Conservation (phyloP, 2,888 invertebrate species). For the Drosophila emarginata region DNA sequence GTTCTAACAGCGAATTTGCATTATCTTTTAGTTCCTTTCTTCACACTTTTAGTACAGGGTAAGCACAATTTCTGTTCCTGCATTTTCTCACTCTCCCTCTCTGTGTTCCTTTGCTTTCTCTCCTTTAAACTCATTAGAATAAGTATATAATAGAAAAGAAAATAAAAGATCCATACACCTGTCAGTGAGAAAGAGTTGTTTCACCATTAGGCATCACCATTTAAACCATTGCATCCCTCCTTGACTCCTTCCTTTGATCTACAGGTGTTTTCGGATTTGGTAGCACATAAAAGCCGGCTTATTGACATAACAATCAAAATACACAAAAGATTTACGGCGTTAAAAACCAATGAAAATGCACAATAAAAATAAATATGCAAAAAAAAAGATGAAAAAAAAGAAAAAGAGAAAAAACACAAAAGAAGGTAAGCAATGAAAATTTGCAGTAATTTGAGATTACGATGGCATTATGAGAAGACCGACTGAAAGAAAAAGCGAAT, state of each 20-base stretch:
- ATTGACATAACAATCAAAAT: constrained; percentile 67
- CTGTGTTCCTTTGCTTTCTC: not conserved
- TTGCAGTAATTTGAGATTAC: constrained; percentile 74
- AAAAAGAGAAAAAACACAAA: constrained; percentile 49
- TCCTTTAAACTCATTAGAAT: not conserved
- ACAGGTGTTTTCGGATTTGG: constrained; percentile 28
- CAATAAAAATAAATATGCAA: constrained; percentile 62
- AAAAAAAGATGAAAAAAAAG: constrained; percentile 24
- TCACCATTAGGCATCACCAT: not conserved
- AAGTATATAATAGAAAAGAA: not conserved
- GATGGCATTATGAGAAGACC: constrained; percentile 54
- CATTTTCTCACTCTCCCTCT: no score
- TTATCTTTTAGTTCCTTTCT: no score
- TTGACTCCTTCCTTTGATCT: no score
- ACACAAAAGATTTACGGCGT: constrained; percentile 46
- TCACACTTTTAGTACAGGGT: no score
- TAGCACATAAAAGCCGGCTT: constrained; percentile 45
- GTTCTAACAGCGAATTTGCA: no score
- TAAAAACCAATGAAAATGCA: constrained; percentile 49
- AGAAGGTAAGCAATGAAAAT: constrained; percentile 57
- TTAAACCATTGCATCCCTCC: not conserved
- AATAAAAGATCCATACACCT: constrained; percentile 50
- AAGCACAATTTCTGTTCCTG: no score
- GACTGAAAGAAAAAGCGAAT: not conserved
- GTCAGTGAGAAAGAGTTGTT: constrained; percentile 33